Evolutionary conservation across 2,888 invertebrate species (phyloP).

Genomic region (Eupithecia centaureata): DNA sequence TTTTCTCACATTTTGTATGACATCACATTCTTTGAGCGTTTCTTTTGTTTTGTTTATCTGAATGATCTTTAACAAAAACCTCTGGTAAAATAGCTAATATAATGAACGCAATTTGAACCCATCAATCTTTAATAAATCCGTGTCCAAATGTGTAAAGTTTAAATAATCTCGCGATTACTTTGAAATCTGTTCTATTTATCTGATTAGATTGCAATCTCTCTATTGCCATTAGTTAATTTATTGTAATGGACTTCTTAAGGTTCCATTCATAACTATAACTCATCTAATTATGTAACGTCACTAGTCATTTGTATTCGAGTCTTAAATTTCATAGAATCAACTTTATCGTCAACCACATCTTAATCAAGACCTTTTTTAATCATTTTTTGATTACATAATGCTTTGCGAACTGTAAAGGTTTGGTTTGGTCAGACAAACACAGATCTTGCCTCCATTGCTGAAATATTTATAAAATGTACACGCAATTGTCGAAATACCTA

Average conservation of each 20-base stretch:
- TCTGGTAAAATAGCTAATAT: slow-evolving; percentile 12
- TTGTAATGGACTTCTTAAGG: slow-evolving; percentile 43
- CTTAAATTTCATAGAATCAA: slow-evolving; percentile 51
- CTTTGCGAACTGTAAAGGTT: too few species aligned
- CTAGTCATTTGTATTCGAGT: slow-evolving; percentile 42
- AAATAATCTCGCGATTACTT: slow-evolving; percentile 42
- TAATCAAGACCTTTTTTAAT: slow-evolving; percentile 33
- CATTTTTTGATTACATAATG: too few species aligned
- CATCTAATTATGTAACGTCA: slow-evolving; percentile 44
- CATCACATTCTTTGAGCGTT: slow-evolving; percentile 38
- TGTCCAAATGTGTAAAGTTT: slow-evolving; percentile 40
- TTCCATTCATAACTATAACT: slow-evolving; percentile 40
- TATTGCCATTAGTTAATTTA: slow-evolving; percentile 42
- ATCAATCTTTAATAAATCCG: slow-evolving; percentile 29
- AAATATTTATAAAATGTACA: too few species aligned
- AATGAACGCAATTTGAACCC: slow-evolving; percentile 21
- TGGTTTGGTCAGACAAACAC: too few species aligned
- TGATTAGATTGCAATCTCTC: slow-evolving; percentile 39
- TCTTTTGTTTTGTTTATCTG: slow-evolving; percentile 44
- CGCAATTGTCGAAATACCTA: too few species aligned
- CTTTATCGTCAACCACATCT: slow-evolving; percentile 40
- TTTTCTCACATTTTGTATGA: slow-evolving; percentile 44
- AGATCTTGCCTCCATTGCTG: too few species aligned
- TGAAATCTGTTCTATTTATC: slow-evolving; percentile 41
- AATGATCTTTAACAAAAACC: slow-evolving; percentile 33